Evolutionary conservation across 2,888 invertebrate genomes (phyloP), one percentile per base, ranked within the genome.

Genomic region (Pediacus dermestoides): DNA sequence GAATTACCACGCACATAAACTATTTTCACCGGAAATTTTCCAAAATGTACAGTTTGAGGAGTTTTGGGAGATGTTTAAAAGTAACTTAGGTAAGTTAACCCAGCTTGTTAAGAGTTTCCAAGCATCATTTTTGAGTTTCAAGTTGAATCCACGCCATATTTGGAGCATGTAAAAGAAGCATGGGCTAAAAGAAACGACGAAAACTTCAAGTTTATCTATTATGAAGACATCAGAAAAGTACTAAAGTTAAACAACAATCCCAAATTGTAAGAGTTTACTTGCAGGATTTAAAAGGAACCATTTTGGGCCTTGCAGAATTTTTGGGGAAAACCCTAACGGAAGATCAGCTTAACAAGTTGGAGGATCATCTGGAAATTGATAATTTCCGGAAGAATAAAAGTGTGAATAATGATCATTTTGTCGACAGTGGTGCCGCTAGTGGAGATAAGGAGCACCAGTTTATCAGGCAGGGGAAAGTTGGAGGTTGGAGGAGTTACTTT

Each of bases 371-470:
- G 40, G 76, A 80, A 55, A 87, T 93, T 45, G 74, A 81, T 4
- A 85, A 79, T 61, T 93, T 94, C 71, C 82, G 84, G 48, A 74
- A 78, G n/a, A 92, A 92, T 68, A 77, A 80, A 25, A 80, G 83
- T 8, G 82, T 89, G 0, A 91, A 92, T 13, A 27, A 26, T 10
- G 41, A 44, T 9, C 32, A 37, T 9, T 27, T 44, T 6, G 27
- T 3, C 77, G 77, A 56, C 73, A 76, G 33, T 70, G 70, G 2
- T 4, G n/a, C 14, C 3, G 14, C 12, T 3, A 11, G 3, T 7
- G n/a, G 73, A 30, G 62, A 71, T 1, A 74, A 74, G 2, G 78
- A 78, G 55, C 74, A 77, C 32, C 70, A 69, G 1, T 86, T 85
- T 57, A 77, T 87, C 1, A 70, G 82, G 49, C 76, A 77, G 63